phyloP scores from a whole-genome alignment of 2,888 invertebrate genomes.

The Alsophila aescularia region DNA sequence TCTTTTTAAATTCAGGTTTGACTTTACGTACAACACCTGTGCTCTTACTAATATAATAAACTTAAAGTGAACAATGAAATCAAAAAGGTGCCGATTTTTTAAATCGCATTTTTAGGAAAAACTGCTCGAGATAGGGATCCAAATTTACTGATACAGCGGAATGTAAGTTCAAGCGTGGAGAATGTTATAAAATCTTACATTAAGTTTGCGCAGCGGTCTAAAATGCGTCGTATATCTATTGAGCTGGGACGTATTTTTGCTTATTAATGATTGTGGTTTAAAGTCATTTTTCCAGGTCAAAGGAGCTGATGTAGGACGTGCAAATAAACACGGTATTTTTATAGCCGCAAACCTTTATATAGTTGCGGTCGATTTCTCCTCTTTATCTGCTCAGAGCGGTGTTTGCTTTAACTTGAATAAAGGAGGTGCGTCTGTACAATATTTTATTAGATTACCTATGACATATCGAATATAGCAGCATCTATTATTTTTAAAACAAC shows the following conservation, averaged over 20 bases:
- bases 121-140: slow-evolving; percentile 71
- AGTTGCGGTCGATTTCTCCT: slow-evolving; percentile 83
- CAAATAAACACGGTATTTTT: slow-evolving; percentile 84
- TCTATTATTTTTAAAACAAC: no score
- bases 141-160: slow-evolving; percentile 78
- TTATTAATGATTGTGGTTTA: slow-evolving; percentile 45
- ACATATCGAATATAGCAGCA: neutral
- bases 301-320: slow-evolving; percentile 80
- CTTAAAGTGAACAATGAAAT: slow-evolving; percentile 24
- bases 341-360: slow-evolving; percentile 83
- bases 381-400: slow-evolving; percentile 80
- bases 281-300: slow-evolving; percentile 61
- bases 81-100: slow-evolving; percentile 53
- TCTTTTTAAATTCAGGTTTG: slow-evolving; percentile 55
- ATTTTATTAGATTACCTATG: slow-evolving; percentile 48
- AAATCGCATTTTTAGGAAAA: slow-evolving; percentile 72
- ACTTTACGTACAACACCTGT: slow-evolving; percentile 55
- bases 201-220: slow-evolving; percentile 41
- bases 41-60: slow-evolving; percentile 26
- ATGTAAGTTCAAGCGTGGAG: slow-evolving; percentile 67
- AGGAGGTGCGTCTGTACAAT: slow-evolving; percentile 65
- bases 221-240: slow-evolving; percentile 60
- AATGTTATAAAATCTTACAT: slow-evolving; percentile 53
- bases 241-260: slow-evolving; percentile 57
- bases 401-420: slow-evolving; percentile 82